Evolutionary conservation across 2,888 invertebrate species (phyloP).

Genomic region (Tiliacea citrago): DNA sequence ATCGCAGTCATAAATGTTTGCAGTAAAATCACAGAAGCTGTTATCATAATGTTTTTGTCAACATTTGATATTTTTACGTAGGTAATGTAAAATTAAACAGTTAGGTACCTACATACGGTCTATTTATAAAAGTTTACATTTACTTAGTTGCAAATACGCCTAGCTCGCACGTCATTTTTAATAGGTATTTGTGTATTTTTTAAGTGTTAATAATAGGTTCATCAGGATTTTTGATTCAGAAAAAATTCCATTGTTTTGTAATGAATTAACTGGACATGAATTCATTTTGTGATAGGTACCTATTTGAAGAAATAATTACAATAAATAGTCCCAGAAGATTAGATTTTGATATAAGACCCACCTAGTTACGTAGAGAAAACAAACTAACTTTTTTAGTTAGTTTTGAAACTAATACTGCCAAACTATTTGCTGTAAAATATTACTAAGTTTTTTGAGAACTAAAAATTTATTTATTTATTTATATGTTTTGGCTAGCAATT

Average conservation of each 20-base stretch:
- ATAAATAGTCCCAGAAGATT: constrained; percentile 1
- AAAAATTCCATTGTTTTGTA: background rate
- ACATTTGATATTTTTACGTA: constrained; percentile 37
- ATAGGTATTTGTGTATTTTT: background rate
- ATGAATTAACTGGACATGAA: background rate
- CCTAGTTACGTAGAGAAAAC: too few relatives aligned
- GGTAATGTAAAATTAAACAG: constrained; percentile 27
- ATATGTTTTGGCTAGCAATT: constrained; percentile 4
- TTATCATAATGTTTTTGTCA: constrained; percentile 58
- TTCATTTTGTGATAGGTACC: too few relatives aligned
- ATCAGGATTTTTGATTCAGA: background rate
- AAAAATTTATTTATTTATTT: too few relatives aligned
- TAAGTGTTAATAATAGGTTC: background rate
- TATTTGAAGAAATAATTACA: background rate
- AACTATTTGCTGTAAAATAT: too few relatives aligned
- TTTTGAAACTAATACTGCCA: too few relatives aligned
- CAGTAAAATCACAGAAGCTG: constrained; percentile 34
- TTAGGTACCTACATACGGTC: background rate
- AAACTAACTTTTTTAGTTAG: too few relatives aligned
- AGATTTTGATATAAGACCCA: background rate
- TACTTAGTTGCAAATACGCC: constrained; percentile 16
- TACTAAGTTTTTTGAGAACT: too few relatives aligned
- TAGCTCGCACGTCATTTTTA: background rate
- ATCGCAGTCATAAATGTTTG: constrained; percentile 43
- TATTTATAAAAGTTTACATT: constrained; percentile 21